These are phyloP conservation scores for Drosophila mojavensis DNA, from an alignment of 1,140 invertebrate genomes.

Conservation along the genomic window DNA sequence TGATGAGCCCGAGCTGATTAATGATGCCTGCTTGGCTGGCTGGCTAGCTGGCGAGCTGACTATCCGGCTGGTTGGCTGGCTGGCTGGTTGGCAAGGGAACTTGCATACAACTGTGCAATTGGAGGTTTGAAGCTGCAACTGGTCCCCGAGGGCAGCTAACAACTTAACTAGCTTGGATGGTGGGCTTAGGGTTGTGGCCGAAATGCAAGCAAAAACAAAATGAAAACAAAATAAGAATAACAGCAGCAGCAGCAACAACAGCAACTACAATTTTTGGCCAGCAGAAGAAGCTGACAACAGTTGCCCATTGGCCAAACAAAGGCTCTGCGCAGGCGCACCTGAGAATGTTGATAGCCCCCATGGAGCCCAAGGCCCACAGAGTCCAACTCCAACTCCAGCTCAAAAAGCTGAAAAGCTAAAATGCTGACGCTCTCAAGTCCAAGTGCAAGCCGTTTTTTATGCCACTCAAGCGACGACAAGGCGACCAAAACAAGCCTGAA, in stretches of 20 bases:
- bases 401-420: slow-evolving; percentile 13
- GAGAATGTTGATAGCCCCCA: slow-evolving; percentile 82
- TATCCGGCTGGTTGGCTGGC: slow-evolving; percentile 6
- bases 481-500: slow-evolving; percentile 46
- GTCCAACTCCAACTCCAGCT: slow-evolving; percentile 10
- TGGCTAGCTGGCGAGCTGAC: slow-evolving; percentile 22
- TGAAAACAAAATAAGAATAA: slow-evolving; percentile 12
- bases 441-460: slow-evolving; percentile 80
- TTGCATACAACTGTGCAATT: slow-evolving; percentile 41
- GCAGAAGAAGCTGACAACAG: slow-evolving; percentile 65
- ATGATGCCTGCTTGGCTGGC: slow-evolving; percentile 61
- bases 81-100: slow-evolving; percentile 27
- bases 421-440: slow-evolving; percentile 50
- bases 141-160: slow-evolving; percentile 67
- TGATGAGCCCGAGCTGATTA: slow-evolving; percentile 80
- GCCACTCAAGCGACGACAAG: slow-evolving; percentile 70
- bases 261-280: slow-evolving; percentile 58
- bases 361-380: slow-evolving; percentile 49
- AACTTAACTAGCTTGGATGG: slow-evolving; percentile 74
- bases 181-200: slow-evolving; percentile 65
- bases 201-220: slow-evolving; percentile 8
- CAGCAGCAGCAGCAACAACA: slow-evolving; percentile 30
- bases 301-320: slow-evolving; percentile 70
- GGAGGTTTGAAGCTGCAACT: slow-evolving; percentile 17
- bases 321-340: slow-evolving; percentile 67